phyloP scores from a whole-genome alignment of 2,888 invertebrate genomes.

The Nymphalis urticae region DNA sequence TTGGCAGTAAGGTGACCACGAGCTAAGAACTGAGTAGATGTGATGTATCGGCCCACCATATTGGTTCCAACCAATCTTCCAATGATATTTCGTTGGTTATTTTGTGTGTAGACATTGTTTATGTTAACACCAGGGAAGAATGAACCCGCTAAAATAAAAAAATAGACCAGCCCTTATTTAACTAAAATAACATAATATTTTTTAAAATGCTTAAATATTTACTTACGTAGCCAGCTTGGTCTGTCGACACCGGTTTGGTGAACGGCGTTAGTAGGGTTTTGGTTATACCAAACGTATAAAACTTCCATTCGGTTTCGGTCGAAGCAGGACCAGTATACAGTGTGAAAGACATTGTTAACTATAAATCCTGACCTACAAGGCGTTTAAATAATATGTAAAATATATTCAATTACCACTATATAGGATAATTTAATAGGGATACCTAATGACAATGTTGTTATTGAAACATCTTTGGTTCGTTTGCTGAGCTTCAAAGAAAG shows the following conservation, averaged over 20 bases:
- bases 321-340: slow-evolving; percentile 79
- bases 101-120: slow-evolving; percentile 68
- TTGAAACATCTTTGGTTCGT: slow-evolving; percentile 68
- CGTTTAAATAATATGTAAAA: neutral
- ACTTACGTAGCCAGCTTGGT: slow-evolving; percentile 69
- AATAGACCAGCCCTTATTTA: neutral
- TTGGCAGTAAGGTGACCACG: slow-evolving; percentile 81
- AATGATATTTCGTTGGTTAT: slow-evolving; percentile 56
- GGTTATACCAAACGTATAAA: slow-evolving; percentile 76
- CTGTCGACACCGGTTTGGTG: slow-evolving; percentile 73
- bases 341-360: slow-evolving; percentile 69
- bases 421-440: slow-evolving; percentile 19
- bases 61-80: slow-evolving; percentile 55
- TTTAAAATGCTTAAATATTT: neutral
- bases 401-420: neutral
- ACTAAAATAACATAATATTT: neutral
- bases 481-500: slow-evolving; percentile 61
- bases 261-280: slow-evolving; percentile 69
- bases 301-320: slow-evolving; percentile 73
- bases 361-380: slow-evolving; percentile 75
- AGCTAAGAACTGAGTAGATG: slow-evolving; percentile 65
- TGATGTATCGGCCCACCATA: slow-evolving; percentile 73
- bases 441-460: slow-evolving; percentile 70
- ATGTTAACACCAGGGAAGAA: slow-evolving; percentile 73
- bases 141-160: slow-evolving; percentile 60